Percentiles rank a stretch among this genome's conserved stretches.
Evolutionary conservation across 2,888 invertebrate species (phyloP).

Genomic region (Apotomis capreana): DNA sequence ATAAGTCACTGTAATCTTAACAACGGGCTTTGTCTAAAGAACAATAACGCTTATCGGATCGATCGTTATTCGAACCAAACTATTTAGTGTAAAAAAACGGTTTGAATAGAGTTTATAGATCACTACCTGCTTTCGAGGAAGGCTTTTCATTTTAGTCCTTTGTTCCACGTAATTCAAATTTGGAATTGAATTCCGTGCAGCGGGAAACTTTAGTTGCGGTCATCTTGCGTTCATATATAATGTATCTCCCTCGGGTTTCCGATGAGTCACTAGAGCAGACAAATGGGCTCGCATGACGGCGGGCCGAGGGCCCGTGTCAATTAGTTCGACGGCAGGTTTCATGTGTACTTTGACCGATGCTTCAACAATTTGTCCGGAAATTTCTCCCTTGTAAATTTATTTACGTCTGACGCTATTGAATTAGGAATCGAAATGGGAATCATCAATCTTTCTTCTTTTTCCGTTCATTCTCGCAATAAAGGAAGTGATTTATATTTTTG

Average conservation of each 20-base stretch:
- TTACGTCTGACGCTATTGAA: conserved; percentile 41
- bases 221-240: conserved; percentile 63
- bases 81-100: conserved; percentile 28
- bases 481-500: conserved; percentile 28
- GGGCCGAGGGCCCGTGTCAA: conserved; percentile 61
- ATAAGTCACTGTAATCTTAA: conserved; percentile 74
- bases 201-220: conserved; percentile 52
- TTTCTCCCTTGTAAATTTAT: conserved; percentile 40
- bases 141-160: conserved; percentile 1
- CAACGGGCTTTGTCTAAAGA: conserved; percentile 59
- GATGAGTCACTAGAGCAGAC: conserved; percentile 69
- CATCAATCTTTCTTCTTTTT: conserved; percentile 35
- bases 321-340: conserved; percentile 59
- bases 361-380: conserved; percentile 51
- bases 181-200: conserved; percentile 35
- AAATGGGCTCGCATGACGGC: conserved; percentile 66
- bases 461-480: conserved; percentile 23
- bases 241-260: conserved; percentile 62
- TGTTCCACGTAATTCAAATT: conserved; percentile 1
- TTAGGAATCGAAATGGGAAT: conserved; percentile 38
- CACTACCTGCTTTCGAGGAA: conserved; percentile 19
- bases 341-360: conserved; percentile 47
- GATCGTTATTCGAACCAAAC: conserved; percentile 41
- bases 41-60: conserved; percentile 45
- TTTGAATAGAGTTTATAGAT: conserved; percentile 9